A percentile compares a stretch with the other conserved stretches of the same genome.
Conservation (phyloP, 2,888 invertebrate species). For the Idaea aversata region DNA sequence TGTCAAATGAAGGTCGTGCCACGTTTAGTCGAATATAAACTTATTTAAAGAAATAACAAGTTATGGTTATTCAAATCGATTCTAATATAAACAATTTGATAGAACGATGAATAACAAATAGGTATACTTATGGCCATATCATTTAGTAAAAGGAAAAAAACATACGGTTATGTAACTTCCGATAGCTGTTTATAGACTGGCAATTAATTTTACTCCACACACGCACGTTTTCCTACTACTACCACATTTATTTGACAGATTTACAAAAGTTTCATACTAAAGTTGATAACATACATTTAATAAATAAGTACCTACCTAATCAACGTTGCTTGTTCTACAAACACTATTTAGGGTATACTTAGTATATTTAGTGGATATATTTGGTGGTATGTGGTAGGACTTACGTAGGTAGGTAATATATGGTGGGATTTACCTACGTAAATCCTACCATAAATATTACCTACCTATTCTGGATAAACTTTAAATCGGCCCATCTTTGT, state of each 20-base stretch:
- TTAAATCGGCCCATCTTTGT: constrained; percentile 70
- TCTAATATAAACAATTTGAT: background rate
- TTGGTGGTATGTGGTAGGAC: too few relatives aligned
- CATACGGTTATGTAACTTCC: background rate
- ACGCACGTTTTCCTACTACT: background rate
- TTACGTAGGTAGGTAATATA: too few relatives aligned
- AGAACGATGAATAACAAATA: background rate
- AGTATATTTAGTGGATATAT: too few relatives aligned
- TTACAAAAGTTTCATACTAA: background rate
- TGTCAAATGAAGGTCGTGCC: constrained; percentile 71
- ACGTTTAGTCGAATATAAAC: background rate
- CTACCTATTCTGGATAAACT: constrained; percentile 46
- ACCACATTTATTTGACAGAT: background rate
- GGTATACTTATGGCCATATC: constrained; percentile 32
- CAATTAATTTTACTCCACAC: background rate
- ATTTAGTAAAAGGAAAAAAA: background rate
- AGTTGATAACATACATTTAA: background rate
- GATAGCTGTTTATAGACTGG: background rate
- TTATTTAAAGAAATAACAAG: background rate
- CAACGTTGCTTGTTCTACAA: too few relatives aligned
- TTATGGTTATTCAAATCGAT: constrained; percentile 17
- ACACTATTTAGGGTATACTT: too few relatives aligned
- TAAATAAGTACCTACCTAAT: too few relatives aligned
- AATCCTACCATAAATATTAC: too few relatives aligned
- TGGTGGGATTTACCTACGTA: too few relatives aligned